Conservation (phyloP, 2,888 invertebrate species). For the Hypena proboscidalis region DNA sequence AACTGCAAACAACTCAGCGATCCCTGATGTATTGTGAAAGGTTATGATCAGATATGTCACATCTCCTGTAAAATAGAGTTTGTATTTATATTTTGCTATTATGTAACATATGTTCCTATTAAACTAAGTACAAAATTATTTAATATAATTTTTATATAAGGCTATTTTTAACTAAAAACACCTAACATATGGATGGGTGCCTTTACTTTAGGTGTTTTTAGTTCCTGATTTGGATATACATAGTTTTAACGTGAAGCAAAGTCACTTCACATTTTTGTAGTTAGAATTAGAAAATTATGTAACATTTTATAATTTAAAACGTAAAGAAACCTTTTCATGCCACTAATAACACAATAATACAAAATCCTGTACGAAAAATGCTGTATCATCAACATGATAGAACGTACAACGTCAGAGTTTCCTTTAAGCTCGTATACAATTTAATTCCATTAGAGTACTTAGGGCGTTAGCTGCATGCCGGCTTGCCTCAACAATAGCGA, state of each 20-base stretch:
- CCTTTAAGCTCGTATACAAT: slow-evolving; percentile 52
- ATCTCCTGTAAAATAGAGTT: neutral
- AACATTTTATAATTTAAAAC: no score
- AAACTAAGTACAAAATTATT: no score
- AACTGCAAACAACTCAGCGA: slow-evolving; percentile 12
- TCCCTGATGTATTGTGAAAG: slow-evolving; percentile 7
- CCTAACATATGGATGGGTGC: no score
- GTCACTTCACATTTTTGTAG: no score
- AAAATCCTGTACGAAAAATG: slow-evolving; percentile 6
- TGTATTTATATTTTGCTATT: neutral
- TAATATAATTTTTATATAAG: neutral
- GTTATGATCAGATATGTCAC: slow-evolving; percentile 15
- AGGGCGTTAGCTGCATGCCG: slow-evolving; percentile 22
- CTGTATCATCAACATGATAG: slow-evolving; percentile 4
- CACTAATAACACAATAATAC: neutral
- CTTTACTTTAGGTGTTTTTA: no score
- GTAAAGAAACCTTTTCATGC: neutral
- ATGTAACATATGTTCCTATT: no score
- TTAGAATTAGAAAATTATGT: no score
- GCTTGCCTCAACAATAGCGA: slow-evolving; percentile 55
- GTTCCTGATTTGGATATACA: no score
- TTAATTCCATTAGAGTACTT: slow-evolving; percentile 59
- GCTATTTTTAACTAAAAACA: no score
- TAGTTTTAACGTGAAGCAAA: no score
- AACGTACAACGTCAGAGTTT: slow-evolving; percentile 35